Base-by-base conservation (phyloP, 2,113 vertebrate species). In the Caloenas nicobarica region DNA sequence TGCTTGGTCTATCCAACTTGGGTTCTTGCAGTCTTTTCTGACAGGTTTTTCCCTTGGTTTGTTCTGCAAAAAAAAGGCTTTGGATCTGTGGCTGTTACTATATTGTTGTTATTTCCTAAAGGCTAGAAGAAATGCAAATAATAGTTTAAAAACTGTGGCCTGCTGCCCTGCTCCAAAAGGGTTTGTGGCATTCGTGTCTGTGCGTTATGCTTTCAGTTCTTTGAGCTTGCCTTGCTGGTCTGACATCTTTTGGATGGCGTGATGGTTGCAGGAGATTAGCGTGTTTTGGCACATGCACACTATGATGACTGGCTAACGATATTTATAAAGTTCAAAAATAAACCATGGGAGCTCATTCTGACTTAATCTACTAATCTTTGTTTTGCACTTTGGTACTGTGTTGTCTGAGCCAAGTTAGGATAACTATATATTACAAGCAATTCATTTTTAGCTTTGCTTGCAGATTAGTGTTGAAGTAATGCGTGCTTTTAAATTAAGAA, bases 361-460 rank as follows among this genome's bases (percentile, higher is more conserved):
- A 93, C 93, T 89, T 93, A 88, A 95, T 93, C 91, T 97, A 33
- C 88, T 96, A 95, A 95, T 93, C 92, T 96, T 95, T 93, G 91
- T 94, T 94, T 92, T 91, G 91, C 86, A 82, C 91, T 96, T 97
- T 88, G 92, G 66, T 95, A 81, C 92, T 81, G 60, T 76, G 78
- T 79, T 94, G 93, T 78, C 90, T 93, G 79, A 81, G 94, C 95
- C 95, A 96, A 94, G 88, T 88, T 56, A 83, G 82, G 54, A 72
- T 90, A 93, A 57, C 93, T 94, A 31, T 93, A 80, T 88, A 81
- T 91, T 95, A 70, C 10, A 11, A 88, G 88, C 77, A 73, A 57
- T 88, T 96, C 15, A 68, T 88, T 96, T 97, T 96, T 96, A 96
- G 88, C 92, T 94, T 88, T 57, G 77, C 92, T 93, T 95, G 96